phyloP scores from a whole-genome alignment of 2,113 vertebrate species.

The Lepisosteus oculatus region DNA sequence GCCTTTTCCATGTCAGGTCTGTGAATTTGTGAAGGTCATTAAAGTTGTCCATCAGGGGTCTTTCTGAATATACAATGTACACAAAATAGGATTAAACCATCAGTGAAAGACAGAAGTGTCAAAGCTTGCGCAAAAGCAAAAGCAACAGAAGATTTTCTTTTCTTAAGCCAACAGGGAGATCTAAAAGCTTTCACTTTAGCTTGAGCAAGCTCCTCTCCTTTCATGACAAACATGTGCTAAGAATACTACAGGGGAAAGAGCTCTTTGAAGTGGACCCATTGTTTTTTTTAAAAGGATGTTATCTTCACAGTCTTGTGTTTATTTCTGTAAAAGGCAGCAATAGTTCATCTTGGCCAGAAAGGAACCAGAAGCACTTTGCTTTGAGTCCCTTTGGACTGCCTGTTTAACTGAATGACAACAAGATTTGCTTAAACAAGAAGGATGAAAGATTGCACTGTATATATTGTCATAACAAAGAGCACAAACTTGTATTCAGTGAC shows the following conservation, averaged over 20 bases:
- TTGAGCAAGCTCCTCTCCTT: conserved; percentile 18
- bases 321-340: conserved; percentile 17
- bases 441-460: not conserved
- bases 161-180: conserved; percentile 22
- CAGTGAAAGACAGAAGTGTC: not conserved
- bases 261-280: conserved; percentile 3
- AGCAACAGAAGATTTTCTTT: conserved; percentile 40
- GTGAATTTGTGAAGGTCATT: not conserved
- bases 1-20: no score
- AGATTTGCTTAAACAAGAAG: not conserved
- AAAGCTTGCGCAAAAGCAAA: conserved; percentile 20
- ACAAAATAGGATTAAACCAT: not conserved
- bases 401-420: conserved; percentile 24
- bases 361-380: conserved; percentile 50
- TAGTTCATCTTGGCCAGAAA: conserved; percentile 41
- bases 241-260: not conserved
- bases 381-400: conserved; percentile 37
- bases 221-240: not conserved
- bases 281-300: conserved; percentile 10
- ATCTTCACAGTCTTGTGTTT: conserved; percentile 19
- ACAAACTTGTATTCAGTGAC: not conserved
- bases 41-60: not conserved
- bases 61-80: conserved; percentile 2
- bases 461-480: not conserved
- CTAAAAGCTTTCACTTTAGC: conserved; percentile 20